These are phyloP conservation scores for Campopleginae sp. DNA, from an alignment of 2,888 invertebrate species.

Conservation along the genomic window DNA sequence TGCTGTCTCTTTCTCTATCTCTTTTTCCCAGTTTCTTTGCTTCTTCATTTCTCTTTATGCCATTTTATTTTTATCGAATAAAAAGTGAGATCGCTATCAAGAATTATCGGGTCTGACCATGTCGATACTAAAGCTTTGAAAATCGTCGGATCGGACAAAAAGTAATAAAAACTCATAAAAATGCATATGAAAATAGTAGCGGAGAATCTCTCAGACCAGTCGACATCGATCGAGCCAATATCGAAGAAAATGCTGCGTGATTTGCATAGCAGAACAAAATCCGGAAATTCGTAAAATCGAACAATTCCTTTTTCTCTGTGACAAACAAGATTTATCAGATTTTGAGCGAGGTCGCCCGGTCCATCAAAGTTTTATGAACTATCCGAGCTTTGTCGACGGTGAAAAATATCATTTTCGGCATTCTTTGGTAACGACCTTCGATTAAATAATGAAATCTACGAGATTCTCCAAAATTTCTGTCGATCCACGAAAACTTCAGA, in stretches of 20 bases:
- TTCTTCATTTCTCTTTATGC: conserved; percentile 6
- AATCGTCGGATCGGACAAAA: conserved; percentile 3
- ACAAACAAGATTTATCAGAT: conserved; percentile 19
- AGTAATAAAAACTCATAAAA: background rate
- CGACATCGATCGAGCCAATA: conserved; percentile 11
- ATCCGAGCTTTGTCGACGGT: too few species aligned
- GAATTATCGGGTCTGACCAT: conserved; percentile 36
- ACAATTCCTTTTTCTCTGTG: background rate
- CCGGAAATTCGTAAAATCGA: conserved; percentile 35
- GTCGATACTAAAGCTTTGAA: conserved; percentile 45
- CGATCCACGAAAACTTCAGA: background rate
- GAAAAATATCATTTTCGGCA: background rate
- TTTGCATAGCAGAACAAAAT: conserved; percentile 4
- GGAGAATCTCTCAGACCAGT: conserved; percentile 6
- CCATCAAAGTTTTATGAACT: background rate
- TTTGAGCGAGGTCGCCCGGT: background rate
- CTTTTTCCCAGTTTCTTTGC: background rate
- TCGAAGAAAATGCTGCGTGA: conserved; percentile 31
- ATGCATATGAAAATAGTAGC: conserved; percentile 29
- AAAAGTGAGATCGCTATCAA: conserved; percentile 10
- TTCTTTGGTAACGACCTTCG: background rate
- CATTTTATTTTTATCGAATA: conserved; percentile 13
- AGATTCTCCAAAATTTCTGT: background rate
- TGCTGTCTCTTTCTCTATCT: conserved; percentile 1
- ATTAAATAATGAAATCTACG: background rate